A percentile compares a stretch with the other conserved stretches of the same genome.
Evolutionary conservation across 2,888 invertebrate genomes (phyloP).

Genomic region (Cyclophora punctaria): DNA sequence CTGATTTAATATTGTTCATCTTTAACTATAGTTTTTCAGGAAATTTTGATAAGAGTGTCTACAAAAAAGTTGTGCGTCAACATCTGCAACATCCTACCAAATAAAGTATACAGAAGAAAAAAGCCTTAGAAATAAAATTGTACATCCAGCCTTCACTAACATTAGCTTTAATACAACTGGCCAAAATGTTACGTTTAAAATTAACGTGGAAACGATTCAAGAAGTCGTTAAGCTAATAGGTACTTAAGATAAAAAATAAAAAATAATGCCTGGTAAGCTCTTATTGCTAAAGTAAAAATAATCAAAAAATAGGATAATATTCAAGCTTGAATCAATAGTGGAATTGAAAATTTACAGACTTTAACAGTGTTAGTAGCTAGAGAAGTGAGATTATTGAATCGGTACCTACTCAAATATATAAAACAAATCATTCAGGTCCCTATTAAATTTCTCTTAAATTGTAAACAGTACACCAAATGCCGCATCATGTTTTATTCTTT

Average conservation of each 20-base stretch:
- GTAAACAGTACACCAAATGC: constrained; percentile 63
- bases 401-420: constrained; percentile 66
- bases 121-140: constrained; percentile 37
- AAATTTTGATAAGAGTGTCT: too few relatives aligned
- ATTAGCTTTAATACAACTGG: constrained; percentile 69
- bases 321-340: constrained; percentile 32
- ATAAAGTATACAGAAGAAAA: background rate
- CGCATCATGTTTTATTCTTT: constrained; percentile 65
- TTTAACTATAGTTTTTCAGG: too few relatives aligned
- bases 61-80: too few relatives aligned
- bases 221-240: constrained; percentile 16
- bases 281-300: constrained; percentile 55
- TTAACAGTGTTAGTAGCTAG: constrained; percentile 52
- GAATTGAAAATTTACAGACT: constrained; percentile 38
- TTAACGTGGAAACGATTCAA: constrained; percentile 2
- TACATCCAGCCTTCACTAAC: constrained; percentile 55
- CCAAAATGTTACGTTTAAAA: constrained; percentile 52
- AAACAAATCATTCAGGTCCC: constrained; percentile 73
- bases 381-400: constrained; percentile 70
- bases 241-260: constrained; percentile 18
- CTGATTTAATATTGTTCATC: too few relatives aligned
- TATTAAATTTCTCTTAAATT: constrained; percentile 67
- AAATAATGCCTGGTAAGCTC: constrained; percentile 45
- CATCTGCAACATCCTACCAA: too few relatives aligned
- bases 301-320: constrained; percentile 59